These are phyloP conservation scores for Nomada goodeniana DNA, from an alignment of 2,888 invertebrate species.

Conservation along the genomic window DNA sequence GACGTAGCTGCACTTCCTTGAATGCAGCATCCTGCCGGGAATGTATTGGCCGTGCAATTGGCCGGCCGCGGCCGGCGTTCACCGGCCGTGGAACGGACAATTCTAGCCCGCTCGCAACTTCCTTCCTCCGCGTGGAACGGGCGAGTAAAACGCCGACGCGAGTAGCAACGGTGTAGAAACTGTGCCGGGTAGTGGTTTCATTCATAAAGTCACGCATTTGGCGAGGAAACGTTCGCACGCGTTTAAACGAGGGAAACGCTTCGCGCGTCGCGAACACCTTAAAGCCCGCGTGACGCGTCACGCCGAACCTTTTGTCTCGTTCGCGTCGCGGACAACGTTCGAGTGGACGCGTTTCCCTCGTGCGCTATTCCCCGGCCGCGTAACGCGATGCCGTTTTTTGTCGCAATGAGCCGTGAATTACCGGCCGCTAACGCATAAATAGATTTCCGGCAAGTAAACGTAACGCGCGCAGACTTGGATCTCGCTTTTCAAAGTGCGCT, in stretches of 20 bases:
- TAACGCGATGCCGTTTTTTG: not conserved
- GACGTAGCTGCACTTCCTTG: constrained; percentile 80
- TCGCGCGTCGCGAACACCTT: constrained; percentile 35
- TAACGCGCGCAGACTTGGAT: constrained; percentile 59
- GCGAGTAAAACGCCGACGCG: constrained; percentile 78
- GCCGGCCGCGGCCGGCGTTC: constrained; percentile 18
- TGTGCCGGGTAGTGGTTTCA: constrained; percentile 77
- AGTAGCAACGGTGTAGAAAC: constrained; percentile 66
- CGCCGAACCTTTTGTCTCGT: constrained; percentile 1
- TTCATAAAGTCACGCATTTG: constrained; percentile 80
- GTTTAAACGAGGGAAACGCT: constrained; percentile 68
- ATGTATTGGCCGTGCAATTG: constrained; percentile 73
- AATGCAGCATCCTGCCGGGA: constrained; percentile 79
- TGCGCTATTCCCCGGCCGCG: not conserved
- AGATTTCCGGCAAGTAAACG: constrained; percentile 36
- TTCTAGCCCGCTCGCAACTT: constrained; percentile 74
- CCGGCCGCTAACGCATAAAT: not conserved
- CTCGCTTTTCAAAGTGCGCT: constrained; percentile 78
- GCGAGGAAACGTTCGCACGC: constrained; percentile 64
- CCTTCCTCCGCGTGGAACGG: constrained; percentile 78
- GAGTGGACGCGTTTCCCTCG: not conserved
- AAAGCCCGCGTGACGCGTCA: constrained; percentile 44
- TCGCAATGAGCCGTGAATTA: not conserved
- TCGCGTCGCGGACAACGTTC: constrained; percentile 28
- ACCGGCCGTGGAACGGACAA: constrained; percentile 73